Evolutionary conservation across 2,888 invertebrate genomes (phyloP), one percentile per base, ranked within the genome.

Genomic region (Amaurobius ferox): DNA sequence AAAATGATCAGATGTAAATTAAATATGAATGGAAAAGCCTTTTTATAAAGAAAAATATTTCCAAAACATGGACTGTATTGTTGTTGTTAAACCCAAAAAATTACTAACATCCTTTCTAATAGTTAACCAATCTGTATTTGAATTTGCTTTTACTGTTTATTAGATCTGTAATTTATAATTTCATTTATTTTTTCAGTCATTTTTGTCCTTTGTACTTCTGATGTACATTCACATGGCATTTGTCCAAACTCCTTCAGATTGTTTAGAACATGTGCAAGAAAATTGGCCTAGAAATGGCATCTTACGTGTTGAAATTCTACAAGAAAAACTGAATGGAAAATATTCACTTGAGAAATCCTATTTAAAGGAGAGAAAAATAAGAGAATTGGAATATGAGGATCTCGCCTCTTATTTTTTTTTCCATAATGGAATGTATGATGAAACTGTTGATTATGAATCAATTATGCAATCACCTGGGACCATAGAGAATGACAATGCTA

Each of bases 211-310:
- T 92, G 96, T 96, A 90, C 95, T 97, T 71, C 93, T 99, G 90
- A 95, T 96, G 68, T 99, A 99, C 91, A 97, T 99, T 90, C 99
- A 99, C 91, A 94, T 97, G 91, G 95, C 96, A 88, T 98, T 98
- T 92, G 96, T 97, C 66, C 94, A 96, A 90, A 94, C 96, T 87
- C 98, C 98, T 7, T 96, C 97, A 77, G 97, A 97, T 89, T 99
- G 99, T 91, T 93, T 99, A 89, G 95, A 96, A 91, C 95, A 96
- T 91, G 94, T 98, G 39, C 94, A 95, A 90, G 94, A 95, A 89
- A 94, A 95, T 13, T 99, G 99, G 99, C 98, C 99, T 0, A 93
- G 97, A 87, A 96, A 98, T 92, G 99, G 99, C 3, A 97, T 99
- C 89, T 93, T 99, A 23, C 93, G 98, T 88, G 97, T 98, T 16